These are phyloP conservation scores for Gymnarchus niloticus DNA, from an alignment of 2,113 vertebrate species.

Conservation along the genomic window DNA sequence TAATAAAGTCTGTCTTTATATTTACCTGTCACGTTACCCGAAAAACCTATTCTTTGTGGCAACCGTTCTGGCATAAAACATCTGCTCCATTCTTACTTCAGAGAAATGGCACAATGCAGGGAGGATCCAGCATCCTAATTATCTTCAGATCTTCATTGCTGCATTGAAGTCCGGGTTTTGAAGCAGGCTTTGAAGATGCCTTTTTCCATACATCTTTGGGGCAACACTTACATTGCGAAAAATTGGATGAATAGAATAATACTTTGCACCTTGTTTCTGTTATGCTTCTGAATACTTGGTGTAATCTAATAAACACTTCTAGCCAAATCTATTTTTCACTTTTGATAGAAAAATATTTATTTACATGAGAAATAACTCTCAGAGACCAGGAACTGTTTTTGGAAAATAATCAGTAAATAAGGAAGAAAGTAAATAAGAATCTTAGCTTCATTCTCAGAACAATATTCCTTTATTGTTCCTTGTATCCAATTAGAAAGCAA, in stretches of 20 bases:
- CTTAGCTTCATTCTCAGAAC: neutral
- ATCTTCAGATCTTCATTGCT: neutral
- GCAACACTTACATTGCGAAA: too few species aligned
- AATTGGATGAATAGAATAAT: too few species aligned
- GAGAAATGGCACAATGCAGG: neutral
- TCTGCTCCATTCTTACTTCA: neutral
- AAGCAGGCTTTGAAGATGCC: neutral
- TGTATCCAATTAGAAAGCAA: neutral
- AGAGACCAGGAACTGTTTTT: neutral
- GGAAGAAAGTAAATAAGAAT: neutral
- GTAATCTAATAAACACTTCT: neutral
- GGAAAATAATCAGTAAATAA: neutral
- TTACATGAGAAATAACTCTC: neutral
- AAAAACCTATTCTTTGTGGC: too few species aligned
- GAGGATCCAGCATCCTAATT: neutral
- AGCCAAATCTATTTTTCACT: neutral
- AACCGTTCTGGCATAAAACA: too few species aligned
- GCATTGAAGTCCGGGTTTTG: neutral
- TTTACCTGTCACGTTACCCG: neutral
- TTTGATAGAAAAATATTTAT: neutral
- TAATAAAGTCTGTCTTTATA: conserved; percentile 1
- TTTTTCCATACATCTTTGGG: neutral
- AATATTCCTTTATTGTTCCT: neutral
- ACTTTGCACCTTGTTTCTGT: neutral
- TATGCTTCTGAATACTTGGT: neutral